A percentile compares a stretch with the other conserved stretches of the same genome.
phyloP scores from a whole-genome alignment of 2,888 invertebrate genomes.

The Calephelis perditalis region DNA sequence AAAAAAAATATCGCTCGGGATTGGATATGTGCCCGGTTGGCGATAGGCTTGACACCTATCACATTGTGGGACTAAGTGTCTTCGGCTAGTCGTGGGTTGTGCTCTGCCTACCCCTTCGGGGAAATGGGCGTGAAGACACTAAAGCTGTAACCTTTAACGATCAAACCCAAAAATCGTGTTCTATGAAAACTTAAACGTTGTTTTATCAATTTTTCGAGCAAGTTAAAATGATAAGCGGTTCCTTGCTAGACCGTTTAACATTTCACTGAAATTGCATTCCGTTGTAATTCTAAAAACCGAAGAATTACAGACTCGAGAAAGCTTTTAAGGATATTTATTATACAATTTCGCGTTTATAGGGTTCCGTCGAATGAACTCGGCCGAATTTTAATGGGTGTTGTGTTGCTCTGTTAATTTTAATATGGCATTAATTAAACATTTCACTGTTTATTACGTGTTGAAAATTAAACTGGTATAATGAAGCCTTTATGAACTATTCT shows the following conservation, averaged over 20 bases:
- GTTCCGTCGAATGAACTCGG: constrained; percentile 20
- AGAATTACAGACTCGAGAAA: constrained; percentile 48
- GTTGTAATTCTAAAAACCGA: constrained; percentile 47
- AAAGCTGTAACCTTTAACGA: too few species aligned
- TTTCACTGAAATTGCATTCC: constrained; percentile 46
- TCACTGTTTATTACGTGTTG: constrained; percentile 28
- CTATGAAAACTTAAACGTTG: constrained; percentile 1
- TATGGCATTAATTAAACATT: constrained; percentile 59
- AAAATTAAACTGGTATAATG: not conserved
- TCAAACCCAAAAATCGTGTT: not conserved
- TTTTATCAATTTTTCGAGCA: constrained; percentile 2
- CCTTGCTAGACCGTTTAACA: constrained; percentile 14
- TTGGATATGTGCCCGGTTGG: too few species aligned
- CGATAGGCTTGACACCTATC: too few species aligned
- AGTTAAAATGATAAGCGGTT: not conserved
- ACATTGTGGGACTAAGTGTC: too few species aligned
- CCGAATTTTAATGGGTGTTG: constrained; percentile 35
- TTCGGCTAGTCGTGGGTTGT: too few species aligned
- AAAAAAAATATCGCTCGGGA: too few species aligned
- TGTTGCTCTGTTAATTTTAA: constrained; percentile 60
- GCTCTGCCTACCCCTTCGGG: too few species aligned
- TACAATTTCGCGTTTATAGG: constrained; percentile 50
- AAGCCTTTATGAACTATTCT: too few species aligned
- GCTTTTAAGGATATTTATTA: constrained; percentile 56
- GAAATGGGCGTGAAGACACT: too few species aligned